Evolutionary conservation across 2,888 invertebrate genomes (phyloP), one percentile per base, ranked within the genome.

Genomic region (Synergus gifuensis): DNA sequence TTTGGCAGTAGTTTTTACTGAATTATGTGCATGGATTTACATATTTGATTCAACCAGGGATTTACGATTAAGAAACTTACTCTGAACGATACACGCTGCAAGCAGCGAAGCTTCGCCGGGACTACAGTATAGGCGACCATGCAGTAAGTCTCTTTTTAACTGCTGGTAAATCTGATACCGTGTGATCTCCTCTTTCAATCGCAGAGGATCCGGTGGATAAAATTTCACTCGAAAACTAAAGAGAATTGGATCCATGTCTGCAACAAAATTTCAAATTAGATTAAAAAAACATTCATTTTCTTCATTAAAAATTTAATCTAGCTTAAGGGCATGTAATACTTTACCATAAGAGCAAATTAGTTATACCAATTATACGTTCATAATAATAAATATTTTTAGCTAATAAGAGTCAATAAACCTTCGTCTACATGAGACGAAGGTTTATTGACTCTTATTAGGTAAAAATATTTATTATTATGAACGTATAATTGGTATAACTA

Each of bases 181-280:
- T 84, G 98, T 98, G 83, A 98, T 96, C 93, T 98, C 97, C 92
- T 98, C 99, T 92, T 97, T 98, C 85, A 99, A 93, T 78, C 97
- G 94, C 92, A 97, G 94, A 18, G 99, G 98, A 93, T 99, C 98
- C 79, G 97, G 97, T 18, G 99, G 99, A 92, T 99, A 99, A 93
- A 98, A 99, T 94, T 99, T 99, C 84, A 99, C 98, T 83, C 99
- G 97, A 93, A 99, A 98, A 93, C 98, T 98, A 92, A 99, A 97
- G 82, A 98, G 93, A 89, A 98, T 96, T 82, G 98, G 97, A 88
- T 97, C 96, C 89, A 98, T 95, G 93, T 98, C 98, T 98, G 94
- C 14, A 94, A 93, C 14, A 78, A 14, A 58, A 22, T 67, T 9
- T 2, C 14, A n/a, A 78, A 14, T 44, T 44, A 49, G 16, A 54